These are phyloP conservation scores for Apoderus coryli DNA, from an alignment of 2,888 invertebrate species.

Conservation along the genomic window DNA sequence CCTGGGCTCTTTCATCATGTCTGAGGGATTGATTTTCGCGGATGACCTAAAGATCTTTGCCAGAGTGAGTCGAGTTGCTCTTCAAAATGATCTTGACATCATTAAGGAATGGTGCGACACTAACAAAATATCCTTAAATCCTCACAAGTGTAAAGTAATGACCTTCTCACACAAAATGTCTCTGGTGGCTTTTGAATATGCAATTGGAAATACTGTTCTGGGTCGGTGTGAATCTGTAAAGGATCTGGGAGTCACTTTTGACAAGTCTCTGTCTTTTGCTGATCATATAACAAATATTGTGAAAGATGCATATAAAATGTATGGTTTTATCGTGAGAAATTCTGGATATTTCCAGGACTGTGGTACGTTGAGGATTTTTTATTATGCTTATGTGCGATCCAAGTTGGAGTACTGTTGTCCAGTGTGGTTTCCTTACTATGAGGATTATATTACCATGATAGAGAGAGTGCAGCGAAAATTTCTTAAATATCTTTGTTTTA, in stretches of 20 bases:
- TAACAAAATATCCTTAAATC: too few species aligned
- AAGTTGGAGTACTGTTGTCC: neutral
- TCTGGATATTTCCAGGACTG: neutral
- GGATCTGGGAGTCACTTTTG: conserved; percentile 1
- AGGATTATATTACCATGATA: neutral
- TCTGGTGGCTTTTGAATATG: too few species aligned
- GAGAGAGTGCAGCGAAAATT: conserved; percentile 3
- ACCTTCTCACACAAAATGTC: too few species aligned
- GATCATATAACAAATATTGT: neutral
- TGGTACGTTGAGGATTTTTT: neutral
- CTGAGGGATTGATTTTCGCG: too few species aligned
- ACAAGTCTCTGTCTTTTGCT: neutral
- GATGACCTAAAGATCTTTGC: too few species aligned
- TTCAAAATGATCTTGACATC: too few species aligned
- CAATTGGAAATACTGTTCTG: too few species aligned
- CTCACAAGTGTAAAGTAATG: too few species aligned
- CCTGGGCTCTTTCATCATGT: too few species aligned
- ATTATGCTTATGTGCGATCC: neutral
- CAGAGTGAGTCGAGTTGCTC: too few species aligned
- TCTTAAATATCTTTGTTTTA: neutral
- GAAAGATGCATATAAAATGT: neutral
- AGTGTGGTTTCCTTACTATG: neutral
- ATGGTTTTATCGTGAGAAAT: neutral
- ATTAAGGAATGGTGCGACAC: too few species aligned
- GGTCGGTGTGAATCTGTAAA: neutral